Evolutionary conservation across 92 coral and sea anemone genomes (phyloP), one percentile per base, ranked within the genome.

Genomic region (Galaxea fascicularis): DNA sequence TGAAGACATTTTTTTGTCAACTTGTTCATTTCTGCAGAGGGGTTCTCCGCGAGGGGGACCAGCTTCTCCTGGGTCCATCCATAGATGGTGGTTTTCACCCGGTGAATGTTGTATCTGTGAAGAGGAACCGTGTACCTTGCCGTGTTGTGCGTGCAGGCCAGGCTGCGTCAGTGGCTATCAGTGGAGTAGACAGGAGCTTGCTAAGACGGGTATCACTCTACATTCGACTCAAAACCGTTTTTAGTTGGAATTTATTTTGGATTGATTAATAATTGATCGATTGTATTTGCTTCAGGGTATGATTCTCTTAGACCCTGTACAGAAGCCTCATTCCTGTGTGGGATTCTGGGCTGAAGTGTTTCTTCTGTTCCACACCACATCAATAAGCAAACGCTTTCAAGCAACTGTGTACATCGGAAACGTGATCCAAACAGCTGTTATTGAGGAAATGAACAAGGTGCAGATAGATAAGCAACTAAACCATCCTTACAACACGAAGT

Each of bases 111-210:
- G 85, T 84, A 28, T 94, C 99, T 10, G 83, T 96, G 28, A 93
- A 93, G 83, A 94, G 99, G 29, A 96, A 96, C 87, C 93, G 99
- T 16, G 93, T 96, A 1, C 87, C 99, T 13, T 96, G 99, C 86
- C 91, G 99, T 47, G 93, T 91, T 15, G 92, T 96, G 57, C 89
- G 94, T 22, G 99, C 99, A 45, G 98, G 99, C 29, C 98, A 94
- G 64, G 91, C 98, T 16, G 99, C 99, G n/a, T 90, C 99, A 30
- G 91, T 92, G 47, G 99, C 99, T 22, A 84, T 96, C 45, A 91
- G 86, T 65, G 99, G 99, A 4, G 86, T 96, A 17, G 97, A 93
- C 41, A 92, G 95, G 77, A 86, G 86, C 22, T 39, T 85, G 58
- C 89, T 96, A 11, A 87, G 99, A 66, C 74, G 98, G 76, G 99